Evolutionary conservation across 2,113 vertebrate species (phyloP).

Genomic region (Chaenogobius annularis): DNA sequence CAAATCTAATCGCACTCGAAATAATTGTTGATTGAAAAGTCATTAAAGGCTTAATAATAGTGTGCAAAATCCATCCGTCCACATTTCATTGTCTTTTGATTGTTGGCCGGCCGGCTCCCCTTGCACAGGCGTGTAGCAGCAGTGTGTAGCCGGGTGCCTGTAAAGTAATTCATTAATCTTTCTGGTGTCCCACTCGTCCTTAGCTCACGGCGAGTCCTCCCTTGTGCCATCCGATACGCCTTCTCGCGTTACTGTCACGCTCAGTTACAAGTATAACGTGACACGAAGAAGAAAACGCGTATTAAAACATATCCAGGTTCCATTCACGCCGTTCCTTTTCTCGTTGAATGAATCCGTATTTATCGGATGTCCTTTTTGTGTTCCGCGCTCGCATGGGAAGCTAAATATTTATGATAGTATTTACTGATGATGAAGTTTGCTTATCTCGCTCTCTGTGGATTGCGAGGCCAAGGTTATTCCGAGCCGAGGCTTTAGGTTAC

Average conservation of each 20-base stretch:
- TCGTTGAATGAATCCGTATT: background rate
- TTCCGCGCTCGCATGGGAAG: slow-evolving; percentile 35
- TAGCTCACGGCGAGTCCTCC: slow-evolving; percentile 28
- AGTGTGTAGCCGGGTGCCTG: slow-evolving; percentile 3
- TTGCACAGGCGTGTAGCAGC: background rate
- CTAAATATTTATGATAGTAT: slow-evolving; percentile 61
- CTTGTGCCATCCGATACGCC: slow-evolving; percentile 39
- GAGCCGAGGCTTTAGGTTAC: slow-evolving; percentile 33
- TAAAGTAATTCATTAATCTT: slow-evolving; percentile 30
- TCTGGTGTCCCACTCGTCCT: slow-evolving; percentile 28
- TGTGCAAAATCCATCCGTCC: background rate
- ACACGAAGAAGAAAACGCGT: background rate
- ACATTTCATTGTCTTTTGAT: background rate
- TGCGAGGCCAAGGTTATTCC: slow-evolving; percentile 47
- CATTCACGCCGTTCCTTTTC: background rate
- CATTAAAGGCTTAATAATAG: no score
- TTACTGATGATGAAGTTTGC: slow-evolving; percentile 38
- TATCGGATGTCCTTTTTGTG: slow-evolving; percentile 58
- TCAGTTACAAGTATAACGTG: slow-evolving; percentile 15
- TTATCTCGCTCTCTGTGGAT: slow-evolving; percentile 42
- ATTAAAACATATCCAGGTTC: background rate
- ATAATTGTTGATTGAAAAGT: no score
- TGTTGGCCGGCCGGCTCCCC: background rate
- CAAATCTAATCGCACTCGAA: no score
- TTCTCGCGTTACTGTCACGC: slow-evolving; percentile 35